Percentiles rank a stretch among this genome's conserved stretches.
Evolutionary conservation across 2,113 vertebrate species (phyloP).

Genomic region (Mugil cephalus): DNA sequence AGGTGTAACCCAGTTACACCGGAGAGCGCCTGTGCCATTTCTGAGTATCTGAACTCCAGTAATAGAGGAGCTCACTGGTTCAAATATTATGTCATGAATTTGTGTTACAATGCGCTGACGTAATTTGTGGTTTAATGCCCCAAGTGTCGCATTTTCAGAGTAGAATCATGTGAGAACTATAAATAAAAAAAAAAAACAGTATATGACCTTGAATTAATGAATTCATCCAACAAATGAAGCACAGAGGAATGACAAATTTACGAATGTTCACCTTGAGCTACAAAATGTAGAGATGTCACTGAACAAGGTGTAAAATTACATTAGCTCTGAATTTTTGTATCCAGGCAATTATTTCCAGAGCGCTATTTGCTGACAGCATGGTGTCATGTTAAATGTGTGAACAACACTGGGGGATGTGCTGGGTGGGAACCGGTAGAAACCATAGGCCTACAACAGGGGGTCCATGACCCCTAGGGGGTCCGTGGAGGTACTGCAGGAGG

Average conservation of each 20-base stretch:
- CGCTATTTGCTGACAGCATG: slow-evolving; percentile 28
- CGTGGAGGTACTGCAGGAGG: too few species aligned
- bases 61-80: slow-evolving; percentile 3
- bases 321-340: slow-evolving; percentile 39
- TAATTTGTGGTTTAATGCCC: neutral
- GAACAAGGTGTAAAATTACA: slow-evolving; percentile 39
- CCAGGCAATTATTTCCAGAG: slow-evolving; percentile 31
- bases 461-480: too few species aligned
- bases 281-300: slow-evolving; percentile 29
- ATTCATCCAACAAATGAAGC: neutral
- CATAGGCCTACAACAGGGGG: too few species aligned
- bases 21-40: neutral
- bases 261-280: slow-evolving; percentile 7
- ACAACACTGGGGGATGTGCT: neutral
- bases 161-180: slow-evolving; percentile 31
- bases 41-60: neutral
- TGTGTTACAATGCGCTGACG: neutral
- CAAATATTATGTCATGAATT: neutral
- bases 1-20: neutral
- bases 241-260: neutral
- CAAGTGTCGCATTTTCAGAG: slow-evolving; percentile 28
- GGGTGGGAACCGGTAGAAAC: neutral
- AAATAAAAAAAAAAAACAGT: neutral
- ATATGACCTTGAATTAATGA: neutral
- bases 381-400: slow-evolving; percentile 14